Percentiles rank a stretch among this genome's conserved stretches.
Conservation (phyloP, 2,888 invertebrate genomes). For the Nebria salina region DNA sequence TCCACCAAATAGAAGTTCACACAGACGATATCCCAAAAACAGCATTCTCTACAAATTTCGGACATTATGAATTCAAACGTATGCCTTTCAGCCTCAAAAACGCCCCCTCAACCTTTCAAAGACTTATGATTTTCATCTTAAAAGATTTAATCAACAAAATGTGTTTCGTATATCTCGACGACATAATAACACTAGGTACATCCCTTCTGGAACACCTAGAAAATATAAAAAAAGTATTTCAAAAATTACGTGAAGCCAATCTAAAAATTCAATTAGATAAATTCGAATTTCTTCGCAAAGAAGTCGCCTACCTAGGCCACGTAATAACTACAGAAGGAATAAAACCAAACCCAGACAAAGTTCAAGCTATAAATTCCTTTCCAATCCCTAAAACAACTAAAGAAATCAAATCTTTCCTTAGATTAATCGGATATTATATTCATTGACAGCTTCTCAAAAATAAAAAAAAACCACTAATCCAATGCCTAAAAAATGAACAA, state of each 20-base stretch:
- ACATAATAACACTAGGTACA: constrained; percentile 53
- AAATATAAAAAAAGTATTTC: constrained; percentile 38
- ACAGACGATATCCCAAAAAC: constrained; percentile 40
- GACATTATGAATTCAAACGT: constrained; percentile 46
- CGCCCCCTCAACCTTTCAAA: constrained; percentile 47
- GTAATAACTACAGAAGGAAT: constrained; percentile 38
- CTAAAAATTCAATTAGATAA: background rate
- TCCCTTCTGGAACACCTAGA: constrained; percentile 48
- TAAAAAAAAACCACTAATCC: constrained; percentile 49
- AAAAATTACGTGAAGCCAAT: constrained; percentile 34
- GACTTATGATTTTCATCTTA: constrained; percentile 51
- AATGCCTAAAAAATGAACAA: constrained; percentile 48
- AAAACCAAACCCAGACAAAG: constrained; percentile 21
- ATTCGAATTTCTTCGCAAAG: constrained; percentile 25
- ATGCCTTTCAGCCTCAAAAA: constrained; percentile 49
- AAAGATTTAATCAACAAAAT: constrained; percentile 53
- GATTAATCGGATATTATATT: background rate
- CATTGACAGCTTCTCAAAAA: no score
- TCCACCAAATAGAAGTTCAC: constrained; percentile 42
- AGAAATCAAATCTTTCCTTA: constrained; percentile 47
- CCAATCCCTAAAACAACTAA: constrained; percentile 19
- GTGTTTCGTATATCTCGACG: constrained; percentile 56
- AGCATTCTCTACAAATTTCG: constrained; percentile 37
- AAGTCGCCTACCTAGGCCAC: background rate
- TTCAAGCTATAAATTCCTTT: constrained; percentile 11